A percentile compares a stretch with the other conserved stretches of the same genome.
Evolutionary conservation across 2,113 vertebrate species (phyloP).

Genomic region (Dipodomys merriami): DNA sequence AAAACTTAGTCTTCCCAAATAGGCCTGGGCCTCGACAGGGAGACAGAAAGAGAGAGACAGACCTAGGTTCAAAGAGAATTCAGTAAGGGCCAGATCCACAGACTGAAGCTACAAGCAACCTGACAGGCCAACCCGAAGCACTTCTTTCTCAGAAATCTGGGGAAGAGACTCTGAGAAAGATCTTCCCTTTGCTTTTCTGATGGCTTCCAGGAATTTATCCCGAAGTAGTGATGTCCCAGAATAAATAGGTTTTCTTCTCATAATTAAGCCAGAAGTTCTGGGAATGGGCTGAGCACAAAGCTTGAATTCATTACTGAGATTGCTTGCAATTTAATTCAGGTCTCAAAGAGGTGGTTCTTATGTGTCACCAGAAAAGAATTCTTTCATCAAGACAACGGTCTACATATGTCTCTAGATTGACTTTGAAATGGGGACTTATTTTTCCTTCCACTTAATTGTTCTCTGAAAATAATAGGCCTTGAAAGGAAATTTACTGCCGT

Average conservation of each 20-base stretch:
- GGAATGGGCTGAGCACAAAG: slow-evolving; percentile 70
- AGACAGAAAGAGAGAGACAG: not conserved
- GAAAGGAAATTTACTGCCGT: slow-evolving; percentile 9
- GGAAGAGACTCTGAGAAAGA: slow-evolving; percentile 70
- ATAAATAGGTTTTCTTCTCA: slow-evolving; percentile 80
- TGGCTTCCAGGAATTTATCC: slow-evolving; percentile 80
- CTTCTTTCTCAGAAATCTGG: slow-evolving; percentile 79
- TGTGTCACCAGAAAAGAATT: slow-evolving; percentile 64
- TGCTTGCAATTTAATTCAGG: slow-evolving; percentile 70
- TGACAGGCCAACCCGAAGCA: slow-evolving; percentile 50
- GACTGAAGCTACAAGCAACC: slow-evolving; percentile 64
- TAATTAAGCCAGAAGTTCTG: slow-evolving; percentile 78
- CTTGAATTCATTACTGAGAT: slow-evolving; percentile 77
- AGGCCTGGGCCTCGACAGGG: not conserved
- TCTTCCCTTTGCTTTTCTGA: slow-evolving; percentile 71
- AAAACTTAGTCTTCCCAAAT: slow-evolving; percentile 3
- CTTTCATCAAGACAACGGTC: slow-evolving; percentile 66
- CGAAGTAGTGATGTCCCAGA: slow-evolving; percentile 74
- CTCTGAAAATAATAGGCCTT: slow-evolving; percentile 53
- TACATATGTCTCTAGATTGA: slow-evolving; percentile 48
- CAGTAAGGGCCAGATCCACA: slow-evolving; percentile 10
- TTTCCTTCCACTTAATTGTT: slow-evolving; percentile 53
- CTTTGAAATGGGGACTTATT: slow-evolving; percentile 46
- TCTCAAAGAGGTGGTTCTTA: slow-evolving; percentile 64
- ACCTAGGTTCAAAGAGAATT: slow-evolving; percentile 55